Percentiles rank a stretch among this genome's conserved stretches.
Conservation (phyloP, 2,888 invertebrate genomes). For the Stenichneumon culpator region DNA sequence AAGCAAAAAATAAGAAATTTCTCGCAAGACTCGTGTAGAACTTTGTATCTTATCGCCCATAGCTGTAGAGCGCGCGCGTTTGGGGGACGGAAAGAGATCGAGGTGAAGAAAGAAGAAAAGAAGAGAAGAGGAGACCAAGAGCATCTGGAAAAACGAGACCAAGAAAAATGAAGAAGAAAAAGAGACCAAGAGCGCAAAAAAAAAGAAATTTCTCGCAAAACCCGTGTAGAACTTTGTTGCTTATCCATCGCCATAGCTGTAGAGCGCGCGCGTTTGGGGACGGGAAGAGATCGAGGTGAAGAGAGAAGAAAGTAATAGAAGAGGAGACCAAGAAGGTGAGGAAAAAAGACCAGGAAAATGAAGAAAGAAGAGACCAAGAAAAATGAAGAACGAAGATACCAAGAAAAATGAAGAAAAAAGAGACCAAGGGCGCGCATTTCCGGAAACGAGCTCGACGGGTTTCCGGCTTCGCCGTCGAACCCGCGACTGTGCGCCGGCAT, state of each 20-base stretch:
- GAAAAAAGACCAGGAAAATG: not conserved
- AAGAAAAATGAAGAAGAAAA: not conserved
- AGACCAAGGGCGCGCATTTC: no score
- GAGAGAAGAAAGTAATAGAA: no score
- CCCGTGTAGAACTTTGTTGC: constrained; percentile 35
- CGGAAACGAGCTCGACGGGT: no score
- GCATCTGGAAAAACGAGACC: not conserved
- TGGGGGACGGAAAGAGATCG: not conserved
- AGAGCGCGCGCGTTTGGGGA: constrained; percentile 13
- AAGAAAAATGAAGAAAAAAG: not conserved
- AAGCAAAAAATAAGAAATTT: constrained; percentile 15
- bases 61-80: constrained; percentile 17
- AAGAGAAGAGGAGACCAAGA: not conserved
- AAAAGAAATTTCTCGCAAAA: constrained; percentile 38
- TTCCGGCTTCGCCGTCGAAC: constrained; percentile 39
- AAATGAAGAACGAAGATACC: not conserved
- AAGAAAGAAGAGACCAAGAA: constrained; percentile 1
- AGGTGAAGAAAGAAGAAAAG: no score
- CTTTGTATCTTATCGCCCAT: constrained; percentile 42
- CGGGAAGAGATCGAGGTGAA: no score
- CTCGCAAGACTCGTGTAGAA: constrained; percentile 42
- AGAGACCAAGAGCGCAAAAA: not conserved
- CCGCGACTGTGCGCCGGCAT: constrained; percentile 22
- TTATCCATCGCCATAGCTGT: constrained; percentile 41
- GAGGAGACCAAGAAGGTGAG: no score